Evolutionary conservation across 2,797 vertebrate genomes (phyloP).

Genomic region (Bovichtus diacanthus): DNA sequence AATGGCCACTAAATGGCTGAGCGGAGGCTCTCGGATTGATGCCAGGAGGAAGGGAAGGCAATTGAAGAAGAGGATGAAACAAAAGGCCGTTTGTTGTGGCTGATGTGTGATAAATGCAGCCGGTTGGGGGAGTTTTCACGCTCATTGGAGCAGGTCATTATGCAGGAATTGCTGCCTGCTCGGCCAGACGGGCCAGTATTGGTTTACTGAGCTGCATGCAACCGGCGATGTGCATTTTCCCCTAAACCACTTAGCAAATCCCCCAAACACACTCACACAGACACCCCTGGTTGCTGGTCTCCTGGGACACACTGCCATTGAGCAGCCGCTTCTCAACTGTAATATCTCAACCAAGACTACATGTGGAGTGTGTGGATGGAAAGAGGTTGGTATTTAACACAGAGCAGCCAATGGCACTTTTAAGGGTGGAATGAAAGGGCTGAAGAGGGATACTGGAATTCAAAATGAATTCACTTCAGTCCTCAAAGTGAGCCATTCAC

Average conservation of each 20-base stretch:
- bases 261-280: conserved; percentile 35
- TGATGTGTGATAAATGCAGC: conserved; percentile 82
- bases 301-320: conserved; percentile 49
- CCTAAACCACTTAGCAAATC: conserved; percentile 52
- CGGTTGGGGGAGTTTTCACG: conserved; percentile 80
- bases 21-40: conserved; percentile 33
- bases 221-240: conserved; percentile 40
- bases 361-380: conserved; percentile 6
- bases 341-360: conserved; percentile 56
- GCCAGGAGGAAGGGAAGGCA: conserved; percentile 31
- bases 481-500: conserved; percentile 4
- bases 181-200: conserved; percentile 60
- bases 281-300: conserved; percentile 50
- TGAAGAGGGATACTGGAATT: background rate
- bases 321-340: conserved; percentile 69
- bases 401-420: background rate
- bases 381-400: conserved; percentile 4
- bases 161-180: conserved; percentile 74
- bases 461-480: conserved; percentile 1
- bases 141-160: conserved; percentile 84
- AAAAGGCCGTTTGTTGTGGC: conserved; percentile 75
- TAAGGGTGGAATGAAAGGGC: background rate
- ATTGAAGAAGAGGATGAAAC: conserved; percentile 58
- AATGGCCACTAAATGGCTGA: conserved; percentile 50
- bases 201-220: conserved; percentile 61